Evolutionary conservation across 64 coral and sea anemone genomes (phyloP).

Genomic region (Stylophora pistillata): DNA sequence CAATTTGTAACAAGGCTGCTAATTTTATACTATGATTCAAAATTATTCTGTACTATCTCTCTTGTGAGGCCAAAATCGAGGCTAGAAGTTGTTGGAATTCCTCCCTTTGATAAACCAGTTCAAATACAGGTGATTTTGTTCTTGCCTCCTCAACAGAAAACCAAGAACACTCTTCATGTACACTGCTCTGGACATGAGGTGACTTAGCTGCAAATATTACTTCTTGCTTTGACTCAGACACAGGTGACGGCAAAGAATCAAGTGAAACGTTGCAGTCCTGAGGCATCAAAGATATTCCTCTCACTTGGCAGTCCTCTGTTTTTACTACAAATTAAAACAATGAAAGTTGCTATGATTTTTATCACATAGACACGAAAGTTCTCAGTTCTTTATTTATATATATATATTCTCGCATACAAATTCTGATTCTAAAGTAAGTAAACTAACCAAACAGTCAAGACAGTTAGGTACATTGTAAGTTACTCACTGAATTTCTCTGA

Average conservation of each 20-base stretch:
- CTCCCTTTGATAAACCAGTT: conserved; percentile 63
- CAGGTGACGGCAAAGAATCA: neutral
- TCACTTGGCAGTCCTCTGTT: neutral
- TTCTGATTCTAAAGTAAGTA: no score
- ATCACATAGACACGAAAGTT: no score
- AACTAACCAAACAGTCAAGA: no score
- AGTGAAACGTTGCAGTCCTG: neutral
- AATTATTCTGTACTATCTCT: neutral
- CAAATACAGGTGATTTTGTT: conserved; percentile 78
- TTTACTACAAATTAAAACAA: no score
- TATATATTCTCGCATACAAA: no score
- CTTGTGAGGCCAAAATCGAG: neutral
- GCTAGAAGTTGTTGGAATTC: conserved; percentile 69
- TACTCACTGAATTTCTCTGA: no score
- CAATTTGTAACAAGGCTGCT: neutral
- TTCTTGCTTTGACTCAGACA: neutral
- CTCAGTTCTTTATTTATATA: no score
- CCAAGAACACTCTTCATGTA: conserved; percentile 95
- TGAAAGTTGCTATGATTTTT: no score
- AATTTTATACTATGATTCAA: no score
- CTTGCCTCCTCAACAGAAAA: conserved; percentile 77
- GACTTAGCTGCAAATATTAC: conserved; percentile 47
- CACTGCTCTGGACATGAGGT: conserved; percentile 71
- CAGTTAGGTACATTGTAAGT: no score
- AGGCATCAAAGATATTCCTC: neutral